Base-by-base conservation (phyloP, 1,140 invertebrate genomes). In the Drosophila orosa region DNA sequence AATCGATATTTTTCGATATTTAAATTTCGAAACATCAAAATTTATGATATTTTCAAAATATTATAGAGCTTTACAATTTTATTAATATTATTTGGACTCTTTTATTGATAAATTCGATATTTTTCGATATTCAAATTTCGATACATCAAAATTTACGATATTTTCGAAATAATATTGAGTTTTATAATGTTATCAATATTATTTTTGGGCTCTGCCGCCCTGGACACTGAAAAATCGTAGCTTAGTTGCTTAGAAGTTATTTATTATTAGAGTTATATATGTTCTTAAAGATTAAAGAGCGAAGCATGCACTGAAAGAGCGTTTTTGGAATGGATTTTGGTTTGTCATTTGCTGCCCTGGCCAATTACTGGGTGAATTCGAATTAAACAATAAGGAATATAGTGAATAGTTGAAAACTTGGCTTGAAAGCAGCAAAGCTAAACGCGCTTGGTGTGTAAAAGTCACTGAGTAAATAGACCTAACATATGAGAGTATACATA, bases 401-500 rank as follows among this genome's bases (percentile, higher is more conserved):
- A 58, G 75, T 86, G 52, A 71, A 72, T 25, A 50, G 17, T 59
- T 48, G 60, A 56, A 71, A 78, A 78, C 62, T 78, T 68, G 48
- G 61, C 78, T 63, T 72, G 24, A 63, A 85, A 86, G 82, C 82
- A 81, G 60, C 65, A 83, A 83, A 86, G 78, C 83, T 68, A 63
- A 75, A 67, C 45, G 72, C 72, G 45, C 8, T 68, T 72, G 54
- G 50, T 47, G 60, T 59, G 44, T 40, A 58, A 31, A 50, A 39
- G 29, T 75, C 29, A 33, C 48, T 74, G 67, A 25, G 24, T 47
- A 75, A 57, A 39, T 75, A 52, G 60, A 42, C 80, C 60, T 84
- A 85, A 33, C 45, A 62, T 25, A 35, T 52, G 48, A 35, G 19
- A 24, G 15, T 62, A 50, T 35, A 31, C 10, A 48, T 45, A 40